Percentiles rank a stretch among this genome's conserved stretches.
Evolutionary conservation across 2,113 vertebrate species (phyloP).

Genomic region (Sisor rabdophorus): DNA sequence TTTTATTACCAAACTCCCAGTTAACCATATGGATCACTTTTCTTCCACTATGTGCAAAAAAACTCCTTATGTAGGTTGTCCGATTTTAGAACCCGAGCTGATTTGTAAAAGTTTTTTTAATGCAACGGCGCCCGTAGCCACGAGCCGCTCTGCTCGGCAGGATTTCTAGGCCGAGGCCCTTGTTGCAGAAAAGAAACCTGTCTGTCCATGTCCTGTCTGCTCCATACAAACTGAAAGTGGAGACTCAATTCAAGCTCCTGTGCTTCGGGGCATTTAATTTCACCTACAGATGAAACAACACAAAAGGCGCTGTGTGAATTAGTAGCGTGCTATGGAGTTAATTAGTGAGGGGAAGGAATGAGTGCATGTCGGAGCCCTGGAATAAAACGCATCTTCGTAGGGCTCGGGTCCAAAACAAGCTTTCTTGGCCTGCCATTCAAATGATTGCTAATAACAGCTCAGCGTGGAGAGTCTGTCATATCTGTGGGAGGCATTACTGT

Average conservation of each 20-base stretch:
- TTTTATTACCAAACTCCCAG: conserved; percentile 19
- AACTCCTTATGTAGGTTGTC: conserved; percentile 16
- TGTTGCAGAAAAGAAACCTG: conserved; percentile 28
- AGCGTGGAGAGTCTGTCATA: conserved; percentile 20
- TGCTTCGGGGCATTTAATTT: conserved; percentile 42
- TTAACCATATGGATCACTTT: conserved; percentile 42
- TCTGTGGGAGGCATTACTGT: background rate
- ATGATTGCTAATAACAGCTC: conserved; percentile 14
- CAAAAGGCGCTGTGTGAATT: conserved; percentile 31
- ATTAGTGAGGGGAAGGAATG: conserved; percentile 36
- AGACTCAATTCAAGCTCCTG: conserved; percentile 20
- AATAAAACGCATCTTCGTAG: conserved; percentile 34
- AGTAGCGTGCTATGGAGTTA: conserved; percentile 38
- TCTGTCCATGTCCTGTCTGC: conserved; percentile 29
- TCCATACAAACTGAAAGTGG: conserved; percentile 31
- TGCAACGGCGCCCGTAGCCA: conserved; percentile 41
- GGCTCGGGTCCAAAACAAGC: conserved; percentile 47
- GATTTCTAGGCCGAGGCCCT: conserved; percentile 45
- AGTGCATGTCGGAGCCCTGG: conserved; percentile 23
- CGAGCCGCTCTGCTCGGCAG: conserved; percentile 31
- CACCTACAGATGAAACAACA: conserved; percentile 34
- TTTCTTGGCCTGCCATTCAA: conserved; percentile 16
- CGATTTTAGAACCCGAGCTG: conserved; percentile 23
- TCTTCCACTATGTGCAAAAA: background rate
- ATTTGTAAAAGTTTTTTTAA: conserved; percentile 11